Evolutionary conservation across 2,797 vertebrate species (phyloP).

Genomic region (Corythornis leucogaster): DNA sequence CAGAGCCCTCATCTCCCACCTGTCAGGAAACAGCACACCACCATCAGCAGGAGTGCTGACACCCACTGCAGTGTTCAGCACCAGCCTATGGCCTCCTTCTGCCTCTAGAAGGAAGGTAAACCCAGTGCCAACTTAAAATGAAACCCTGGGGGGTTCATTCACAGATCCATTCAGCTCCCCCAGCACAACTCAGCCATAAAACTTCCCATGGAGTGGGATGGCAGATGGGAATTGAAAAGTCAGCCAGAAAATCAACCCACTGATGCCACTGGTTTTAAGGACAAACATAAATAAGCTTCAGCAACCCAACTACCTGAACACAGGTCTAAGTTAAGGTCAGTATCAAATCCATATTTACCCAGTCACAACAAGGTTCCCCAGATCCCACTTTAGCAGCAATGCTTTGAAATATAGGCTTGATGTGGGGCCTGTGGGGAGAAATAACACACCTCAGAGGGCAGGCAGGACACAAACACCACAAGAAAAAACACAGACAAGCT

Average conservation of each 20-base stretch:
- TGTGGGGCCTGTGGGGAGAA: conserved; percentile 87
- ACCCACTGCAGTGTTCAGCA: not conserved
- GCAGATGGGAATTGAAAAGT: not conserved
- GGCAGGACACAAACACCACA: not conserved
- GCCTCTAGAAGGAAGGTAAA: not conserved
- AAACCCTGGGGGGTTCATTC: not conserved
- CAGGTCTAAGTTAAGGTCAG: not conserved
- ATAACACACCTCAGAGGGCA: not conserved
- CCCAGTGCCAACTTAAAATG: not conserved
- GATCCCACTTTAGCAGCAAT: conserved; percentile 96
- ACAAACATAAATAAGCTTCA: not conserved
- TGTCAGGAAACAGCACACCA: conserved; percentile 50
- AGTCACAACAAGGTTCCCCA: conserved; percentile 97
- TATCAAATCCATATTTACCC: conserved; percentile 83
- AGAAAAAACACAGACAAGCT: not conserved
- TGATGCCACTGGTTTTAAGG: not conserved
- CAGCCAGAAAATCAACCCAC: not conserved
- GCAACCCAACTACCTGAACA: not conserved
- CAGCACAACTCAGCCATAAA: not conserved
- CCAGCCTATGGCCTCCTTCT: not conserved
- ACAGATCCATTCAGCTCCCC: not conserved
- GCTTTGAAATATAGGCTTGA: conserved; percentile 96
- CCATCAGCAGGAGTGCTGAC: not conserved
- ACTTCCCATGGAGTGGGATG: not conserved
- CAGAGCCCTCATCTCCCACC: conserved; percentile 97